Percentiles rank a stretch among this genome's conserved stretches.
These are phyloP conservation scores for Latrodectus geometricus DNA, from an alignment of 1,140 invertebrate genomes.

Conservation along the genomic window DNA sequence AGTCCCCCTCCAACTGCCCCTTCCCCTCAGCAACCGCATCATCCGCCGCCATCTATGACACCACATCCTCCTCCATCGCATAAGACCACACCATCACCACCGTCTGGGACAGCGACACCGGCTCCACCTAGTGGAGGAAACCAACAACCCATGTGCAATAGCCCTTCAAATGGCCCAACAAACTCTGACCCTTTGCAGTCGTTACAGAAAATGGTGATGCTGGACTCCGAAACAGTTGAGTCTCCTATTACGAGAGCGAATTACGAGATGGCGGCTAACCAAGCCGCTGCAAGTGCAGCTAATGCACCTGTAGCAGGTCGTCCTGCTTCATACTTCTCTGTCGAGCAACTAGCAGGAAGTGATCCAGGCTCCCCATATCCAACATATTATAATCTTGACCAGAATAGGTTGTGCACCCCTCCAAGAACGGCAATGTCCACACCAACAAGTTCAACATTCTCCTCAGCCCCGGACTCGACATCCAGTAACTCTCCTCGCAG, in stretches of 20 bases:
- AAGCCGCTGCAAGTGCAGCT: slow-evolving; percentile 17
- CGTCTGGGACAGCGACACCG: slow-evolving; percentile 42
- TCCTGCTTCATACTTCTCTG: slow-evolving; percentile 60
- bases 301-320: slow-evolving; percentile 21
- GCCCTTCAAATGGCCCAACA: slow-evolving; percentile 1
- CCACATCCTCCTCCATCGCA: slow-evolving; percentile 47
- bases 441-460: slow-evolving; percentile 57
- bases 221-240: slow-evolving; percentile 62
- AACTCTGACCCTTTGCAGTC: slow-evolving; percentile 65
- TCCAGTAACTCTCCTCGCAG: slow-evolving; percentile 62
- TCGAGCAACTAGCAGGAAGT: slow-evolving; percentile 52
- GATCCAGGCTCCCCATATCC: slow-evolving; percentile 63
- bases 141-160: slow-evolving; percentile 27
- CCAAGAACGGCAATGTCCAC: slow-evolving; percentile 58
- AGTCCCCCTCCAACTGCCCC: slow-evolving; percentile 60
- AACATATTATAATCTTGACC: slow-evolving; percentile 65
- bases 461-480: slow-evolving; percentile 60
- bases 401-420: slow-evolving; percentile 64
- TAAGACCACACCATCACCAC: slow-evolving; percentile 58
- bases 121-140: neutral
- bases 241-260: slow-evolving; percentile 54
- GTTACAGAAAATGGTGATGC: slow-evolving; percentile 66
- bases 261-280: slow-evolving; percentile 62
- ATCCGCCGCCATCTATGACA: slow-evolving; percentile 57
- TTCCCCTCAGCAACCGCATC: slow-evolving; percentile 61